Evolutionary conservation across 35 echinoderm and acorn worm species (phyloP).

Genomic region (Lytechinus variegatus): DNA sequence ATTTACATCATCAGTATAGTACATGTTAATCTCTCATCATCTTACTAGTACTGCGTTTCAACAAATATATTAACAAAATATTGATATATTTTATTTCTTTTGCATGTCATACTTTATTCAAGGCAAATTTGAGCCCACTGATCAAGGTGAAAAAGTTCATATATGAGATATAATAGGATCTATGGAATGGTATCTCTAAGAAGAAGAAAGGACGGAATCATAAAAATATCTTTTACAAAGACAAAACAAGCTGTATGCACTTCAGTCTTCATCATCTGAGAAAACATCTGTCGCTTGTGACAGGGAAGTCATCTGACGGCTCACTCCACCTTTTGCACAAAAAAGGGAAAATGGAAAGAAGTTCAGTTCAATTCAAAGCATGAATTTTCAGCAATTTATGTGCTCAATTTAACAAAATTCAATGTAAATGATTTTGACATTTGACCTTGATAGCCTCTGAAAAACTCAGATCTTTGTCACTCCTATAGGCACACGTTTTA

Average conservation of each 20-base stretch:
- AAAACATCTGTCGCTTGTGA: conserved; percentile 69
- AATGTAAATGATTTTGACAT: too few species aligned
- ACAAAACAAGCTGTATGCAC: background rate
- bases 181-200: background rate
- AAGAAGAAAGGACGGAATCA: background rate
- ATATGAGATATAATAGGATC: background rate
- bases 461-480: too few species aligned
- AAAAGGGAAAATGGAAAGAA: background rate
- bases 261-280: conserved; percentile 66
- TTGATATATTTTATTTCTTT: too few species aligned
- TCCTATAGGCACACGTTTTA: too few species aligned
- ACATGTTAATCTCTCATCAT: too few species aligned
- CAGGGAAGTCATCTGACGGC: conserved; percentile 45
- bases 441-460: too few species aligned
- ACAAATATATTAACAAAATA: too few species aligned
- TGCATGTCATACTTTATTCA: background rate
- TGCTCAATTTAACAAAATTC: background rate
- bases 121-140: background rate
- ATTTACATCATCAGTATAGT: too few species aligned
- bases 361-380: background rate
- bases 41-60: too few species aligned
- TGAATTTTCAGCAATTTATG: background rate
- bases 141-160: background rate
- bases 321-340: conserved; percentile 23
- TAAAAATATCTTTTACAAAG: background rate